Percentiles rank a stretch among this genome's conserved stretches.
Evolutionary conservation across 2,113 vertebrate species (phyloP).

Genomic region (Eulemur rufifrons): DNA sequence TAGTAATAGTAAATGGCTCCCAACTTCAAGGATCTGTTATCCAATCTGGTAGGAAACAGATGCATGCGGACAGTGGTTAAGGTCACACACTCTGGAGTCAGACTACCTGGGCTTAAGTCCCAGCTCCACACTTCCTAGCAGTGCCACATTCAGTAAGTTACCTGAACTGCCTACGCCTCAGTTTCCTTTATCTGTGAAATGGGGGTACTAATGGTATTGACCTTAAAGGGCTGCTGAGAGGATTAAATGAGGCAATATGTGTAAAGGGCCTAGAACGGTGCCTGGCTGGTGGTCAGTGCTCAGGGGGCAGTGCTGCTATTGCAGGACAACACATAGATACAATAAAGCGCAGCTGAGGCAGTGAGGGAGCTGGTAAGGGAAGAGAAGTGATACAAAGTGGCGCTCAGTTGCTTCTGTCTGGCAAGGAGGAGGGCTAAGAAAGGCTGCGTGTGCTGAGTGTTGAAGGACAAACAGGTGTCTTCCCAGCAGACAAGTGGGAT

Average conservation of each 20-base stretch:
- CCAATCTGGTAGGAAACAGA: not conserved
- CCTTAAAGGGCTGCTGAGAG: accelerated
- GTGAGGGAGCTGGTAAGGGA: not conserved
- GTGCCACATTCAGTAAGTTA: accelerated
- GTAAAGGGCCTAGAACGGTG: not conserved
- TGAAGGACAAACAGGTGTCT: not conserved
- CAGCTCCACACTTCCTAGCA: not conserved
- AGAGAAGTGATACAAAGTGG: accelerated
- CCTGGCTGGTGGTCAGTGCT: not conserved
- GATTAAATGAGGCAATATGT: accelerated
- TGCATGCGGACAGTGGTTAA: accelerated
- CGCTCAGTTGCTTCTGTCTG: not conserved
- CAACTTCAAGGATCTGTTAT: not conserved
- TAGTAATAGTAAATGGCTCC: not conserved
- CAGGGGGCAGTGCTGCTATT: accelerated
- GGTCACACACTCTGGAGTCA: not conserved
- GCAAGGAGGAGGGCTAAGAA: not conserved
- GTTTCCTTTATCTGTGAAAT: not conserved
- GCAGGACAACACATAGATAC: not conserved
- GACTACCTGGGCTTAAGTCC: accelerated
- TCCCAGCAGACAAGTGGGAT: constrained; percentile 6
- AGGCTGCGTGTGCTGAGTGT: not conserved
- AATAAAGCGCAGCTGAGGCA: not conserved
- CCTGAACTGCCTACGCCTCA: not conserved
- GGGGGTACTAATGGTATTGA: accelerated